These are phyloP conservation scores for Rana temporaria DNA, from an alignment of 2,113 vertebrate genomes.

Conservation along the genomic window DNA sequence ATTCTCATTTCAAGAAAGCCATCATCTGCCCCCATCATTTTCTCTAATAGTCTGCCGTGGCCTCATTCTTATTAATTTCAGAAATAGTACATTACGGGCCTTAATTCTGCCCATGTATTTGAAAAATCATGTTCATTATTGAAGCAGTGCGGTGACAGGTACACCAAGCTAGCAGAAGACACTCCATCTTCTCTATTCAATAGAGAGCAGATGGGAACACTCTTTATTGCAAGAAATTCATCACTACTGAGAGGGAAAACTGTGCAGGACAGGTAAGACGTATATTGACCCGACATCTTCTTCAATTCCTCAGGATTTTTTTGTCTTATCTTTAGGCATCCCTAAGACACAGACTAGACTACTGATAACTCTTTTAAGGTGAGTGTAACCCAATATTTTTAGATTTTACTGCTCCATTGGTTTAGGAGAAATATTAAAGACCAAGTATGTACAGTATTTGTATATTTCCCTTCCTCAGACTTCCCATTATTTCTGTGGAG, in stretches of 20 bases:
- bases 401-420: too few relatives aligned
- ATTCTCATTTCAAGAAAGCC: slow-evolving; percentile 49
- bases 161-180: slow-evolving; percentile 22
- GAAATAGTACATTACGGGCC: slow-evolving; percentile 50
- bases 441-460: too few relatives aligned
- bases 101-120: slow-evolving; percentile 51
- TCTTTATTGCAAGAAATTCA: slow-evolving; percentile 43
- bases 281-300: neutral
- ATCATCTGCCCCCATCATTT: slow-evolving; percentile 45
- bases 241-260: slow-evolving; percentile 24
- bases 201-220: slow-evolving; percentile 28
- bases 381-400: too few relatives aligned
- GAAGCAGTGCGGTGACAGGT: slow-evolving; percentile 46
- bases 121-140: slow-evolving; percentile 55
- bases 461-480: too few relatives aligned
- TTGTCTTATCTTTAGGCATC: too few relatives aligned
- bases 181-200: slow-evolving; percentile 37
- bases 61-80: slow-evolving; percentile 55
- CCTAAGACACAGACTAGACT: too few relatives aligned
- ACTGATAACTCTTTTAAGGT: too few relatives aligned
- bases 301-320: too few relatives aligned
- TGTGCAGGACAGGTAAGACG: slow-evolving; percentile 32
- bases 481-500: too few relatives aligned
- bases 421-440: too few relatives aligned
- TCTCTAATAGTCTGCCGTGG: slow-evolving; percentile 50